A percentile compares a stretch with the other conserved stretches of the same genome.
Evolutionary conservation across 92 coral and sea anemone species (phyloP).

Genomic region (Porites cylindrica): DNA sequence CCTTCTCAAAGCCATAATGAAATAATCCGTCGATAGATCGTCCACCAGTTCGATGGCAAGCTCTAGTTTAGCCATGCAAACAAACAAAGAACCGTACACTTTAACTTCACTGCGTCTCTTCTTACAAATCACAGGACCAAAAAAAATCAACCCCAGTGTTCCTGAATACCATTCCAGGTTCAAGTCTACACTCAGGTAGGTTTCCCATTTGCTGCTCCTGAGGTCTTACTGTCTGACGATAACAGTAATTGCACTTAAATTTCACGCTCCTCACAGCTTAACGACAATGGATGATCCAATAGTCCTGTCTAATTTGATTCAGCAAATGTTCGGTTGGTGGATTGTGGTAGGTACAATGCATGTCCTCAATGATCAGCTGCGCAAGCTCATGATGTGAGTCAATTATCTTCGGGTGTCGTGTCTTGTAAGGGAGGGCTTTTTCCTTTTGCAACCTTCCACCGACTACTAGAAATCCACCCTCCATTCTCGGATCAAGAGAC

Average conservation of each 20-base stretch:
- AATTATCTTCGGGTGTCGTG: background rate
- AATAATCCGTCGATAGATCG: background rate
- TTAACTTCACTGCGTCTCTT: constrained; percentile 14
- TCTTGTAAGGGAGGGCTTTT: constrained; percentile 17
- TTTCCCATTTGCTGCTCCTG: constrained; percentile 36
- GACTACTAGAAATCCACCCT: constrained; percentile 23
- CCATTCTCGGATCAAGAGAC: constrained; percentile 33
- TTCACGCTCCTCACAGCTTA: background rate
- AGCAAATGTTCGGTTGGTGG: constrained; percentile 36
- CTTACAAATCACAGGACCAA: constrained; percentile 28
- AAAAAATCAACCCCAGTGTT: constrained; percentile 40
- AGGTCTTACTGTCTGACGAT: background rate
- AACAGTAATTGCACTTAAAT: background rate
- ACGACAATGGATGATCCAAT: constrained; percentile 30
- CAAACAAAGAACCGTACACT: constrained; percentile 19
- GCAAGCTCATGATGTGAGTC: constrained; percentile 35
- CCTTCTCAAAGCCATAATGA: constrained; percentile 20
- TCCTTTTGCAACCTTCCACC: constrained; percentile 23
- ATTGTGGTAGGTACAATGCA: constrained; percentile 33
- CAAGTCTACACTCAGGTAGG: background rate
- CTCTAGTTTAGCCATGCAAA: background rate
- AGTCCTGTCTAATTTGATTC: background rate
- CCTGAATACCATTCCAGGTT: constrained; percentile 19
- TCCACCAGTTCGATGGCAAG: background rate
- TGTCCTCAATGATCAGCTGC: constrained; percentile 31